Conservation (phyloP, 2,113 vertebrate genomes). For the Hyperopisus bebe region DNA sequence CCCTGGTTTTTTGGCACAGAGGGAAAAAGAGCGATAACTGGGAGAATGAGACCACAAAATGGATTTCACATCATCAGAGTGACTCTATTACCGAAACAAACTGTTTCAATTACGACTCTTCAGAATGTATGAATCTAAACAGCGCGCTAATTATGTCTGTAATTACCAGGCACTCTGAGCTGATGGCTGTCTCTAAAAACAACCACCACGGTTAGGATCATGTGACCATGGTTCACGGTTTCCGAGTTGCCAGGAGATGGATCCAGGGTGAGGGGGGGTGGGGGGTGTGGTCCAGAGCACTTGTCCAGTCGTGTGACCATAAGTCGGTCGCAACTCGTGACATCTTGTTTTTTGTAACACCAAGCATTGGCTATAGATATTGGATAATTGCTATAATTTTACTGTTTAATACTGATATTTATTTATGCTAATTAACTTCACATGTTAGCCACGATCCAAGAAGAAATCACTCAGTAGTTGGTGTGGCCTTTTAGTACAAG, state of each 20-base stretch:
- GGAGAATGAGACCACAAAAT: constrained; percentile 11
- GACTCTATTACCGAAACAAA: constrained; percentile 20
- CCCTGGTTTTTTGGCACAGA: not conserved
- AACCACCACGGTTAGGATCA: not conserved
- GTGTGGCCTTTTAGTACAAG: not conserved
- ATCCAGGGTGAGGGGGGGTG: not conserved
- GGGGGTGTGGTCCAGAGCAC: not conserved
- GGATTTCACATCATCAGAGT: constrained; percentile 19
- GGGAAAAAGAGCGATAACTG: not conserved
- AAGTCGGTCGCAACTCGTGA: not conserved
- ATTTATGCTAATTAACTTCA: not conserved
- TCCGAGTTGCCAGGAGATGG: not conserved
- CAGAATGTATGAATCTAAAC: constrained; percentile 22
- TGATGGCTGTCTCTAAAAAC: constrained; percentile 19
- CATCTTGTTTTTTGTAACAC: not conserved
- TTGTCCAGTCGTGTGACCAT: not conserved
- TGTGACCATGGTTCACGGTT: not conserved
- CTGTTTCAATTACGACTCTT: constrained; percentile 24
- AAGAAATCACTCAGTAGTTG: not conserved
- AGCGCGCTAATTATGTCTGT: constrained; percentile 11
- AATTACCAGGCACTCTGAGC: constrained; percentile 22
- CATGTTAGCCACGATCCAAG: not conserved
- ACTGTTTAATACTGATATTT: not conserved
- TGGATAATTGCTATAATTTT: not conserved
- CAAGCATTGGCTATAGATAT: not conserved